Percentiles rank a stretch among this genome's conserved stretches.
These are phyloP conservation scores for Hydropotes inermis DNA, from an alignment of 2,113 vertebrate genomes.

Conservation along the genomic window DNA sequence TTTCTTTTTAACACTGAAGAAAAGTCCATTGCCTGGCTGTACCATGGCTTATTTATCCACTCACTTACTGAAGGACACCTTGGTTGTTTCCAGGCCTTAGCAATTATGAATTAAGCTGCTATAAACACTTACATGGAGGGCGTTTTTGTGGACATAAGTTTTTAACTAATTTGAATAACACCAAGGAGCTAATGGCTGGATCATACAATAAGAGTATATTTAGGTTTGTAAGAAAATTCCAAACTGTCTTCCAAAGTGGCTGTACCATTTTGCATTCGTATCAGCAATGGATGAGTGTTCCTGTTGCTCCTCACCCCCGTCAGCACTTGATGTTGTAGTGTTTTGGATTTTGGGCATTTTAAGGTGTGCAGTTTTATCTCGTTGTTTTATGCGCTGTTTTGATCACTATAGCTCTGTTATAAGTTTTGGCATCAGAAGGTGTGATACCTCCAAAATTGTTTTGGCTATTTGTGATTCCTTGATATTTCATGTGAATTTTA, in stretches of 20 bases:
- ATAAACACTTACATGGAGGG: background rate
- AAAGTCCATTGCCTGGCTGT: background rate
- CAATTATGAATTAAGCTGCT: background rate
- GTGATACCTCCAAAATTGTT: background rate
- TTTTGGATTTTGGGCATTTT: background rate
- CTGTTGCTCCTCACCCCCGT: background rate
- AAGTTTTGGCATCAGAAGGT: background rate
- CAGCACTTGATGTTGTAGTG: background rate
- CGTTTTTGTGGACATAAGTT: background rate
- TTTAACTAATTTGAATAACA: background rate
- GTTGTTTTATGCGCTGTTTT: background rate
- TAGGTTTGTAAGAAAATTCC: background rate
- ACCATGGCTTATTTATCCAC: background rate
- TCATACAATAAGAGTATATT: background rate
- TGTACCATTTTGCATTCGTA: background rate
- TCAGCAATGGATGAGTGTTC: background rate
- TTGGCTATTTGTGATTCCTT: background rate
- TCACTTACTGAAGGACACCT: background rate
- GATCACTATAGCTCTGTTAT: background rate
- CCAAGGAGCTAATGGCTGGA: background rate
- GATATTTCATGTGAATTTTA: background rate
- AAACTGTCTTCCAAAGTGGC: background rate
- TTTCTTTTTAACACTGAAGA: background rate
- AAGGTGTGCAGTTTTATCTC: background rate
- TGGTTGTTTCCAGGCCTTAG: background rate